A percentile compares a stretch with the other conserved stretches of the same genome.
These are phyloP conservation scores for Etia nguti DNA, from an alignment of 2,113 vertebrate species.

Conservation along the genomic window DNA sequence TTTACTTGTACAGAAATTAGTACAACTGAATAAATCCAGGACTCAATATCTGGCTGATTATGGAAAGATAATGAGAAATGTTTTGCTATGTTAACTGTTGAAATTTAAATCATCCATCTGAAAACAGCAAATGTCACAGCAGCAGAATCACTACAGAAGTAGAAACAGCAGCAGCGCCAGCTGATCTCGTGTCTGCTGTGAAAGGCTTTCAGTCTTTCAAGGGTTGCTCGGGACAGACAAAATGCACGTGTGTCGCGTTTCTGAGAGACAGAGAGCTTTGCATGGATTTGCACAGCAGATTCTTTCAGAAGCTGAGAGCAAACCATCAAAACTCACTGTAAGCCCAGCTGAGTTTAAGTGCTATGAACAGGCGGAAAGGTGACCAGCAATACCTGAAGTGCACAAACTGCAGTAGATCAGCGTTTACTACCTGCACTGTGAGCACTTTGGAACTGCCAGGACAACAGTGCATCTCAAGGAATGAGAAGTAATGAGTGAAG, in stretches of 20 bases:
- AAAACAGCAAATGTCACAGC: slow-evolving; percentile 78
- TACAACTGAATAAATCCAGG: background rate
- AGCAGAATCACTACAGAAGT: background rate
- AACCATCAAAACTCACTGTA: slow-evolving; percentile 93
- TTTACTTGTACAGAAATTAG: background rate
- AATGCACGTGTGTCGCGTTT: background rate
- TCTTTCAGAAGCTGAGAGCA: slow-evolving; percentile 83
- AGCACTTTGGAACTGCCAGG: slow-evolving; percentile 96
- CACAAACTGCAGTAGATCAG: slow-evolving; percentile 93
- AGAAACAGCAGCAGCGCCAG: background rate
- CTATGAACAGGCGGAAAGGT: background rate
- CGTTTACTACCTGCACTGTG: slow-evolving; percentile 96
- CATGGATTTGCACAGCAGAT: slow-evolving; percentile 95
- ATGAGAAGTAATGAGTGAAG: background rate
- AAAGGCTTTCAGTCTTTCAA: background rate
- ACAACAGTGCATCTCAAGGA: slow-evolving; percentile 31
- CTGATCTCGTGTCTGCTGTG: background rate
- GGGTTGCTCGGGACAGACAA: background rate
- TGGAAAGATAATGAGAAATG: slow-evolving; percentile 77
- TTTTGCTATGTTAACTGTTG: slow-evolving; percentile 65
- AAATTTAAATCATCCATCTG: slow-evolving; percentile 94
- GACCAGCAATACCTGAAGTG: slow-evolving; percentile 90
- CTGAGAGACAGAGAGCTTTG: slow-evolving; percentile 84
- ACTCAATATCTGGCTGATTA: slow-evolving; percentile 82
- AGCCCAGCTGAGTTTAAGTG: slow-evolving; percentile 11